Conservation (phyloP, 2,113 vertebrate species). For the Romanogobio albipinnatus region DNA sequence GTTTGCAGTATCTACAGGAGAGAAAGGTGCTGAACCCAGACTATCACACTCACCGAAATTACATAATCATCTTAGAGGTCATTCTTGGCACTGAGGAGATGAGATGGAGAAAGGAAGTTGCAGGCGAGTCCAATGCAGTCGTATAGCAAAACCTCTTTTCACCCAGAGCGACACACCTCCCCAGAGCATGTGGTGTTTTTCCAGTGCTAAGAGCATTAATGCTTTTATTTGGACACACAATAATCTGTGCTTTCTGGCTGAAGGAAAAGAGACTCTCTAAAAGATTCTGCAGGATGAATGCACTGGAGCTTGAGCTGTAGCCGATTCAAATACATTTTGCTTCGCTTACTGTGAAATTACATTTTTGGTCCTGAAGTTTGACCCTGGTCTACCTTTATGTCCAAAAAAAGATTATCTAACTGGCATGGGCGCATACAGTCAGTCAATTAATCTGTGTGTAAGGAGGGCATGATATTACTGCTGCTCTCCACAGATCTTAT, state of each 20-base stretch:
- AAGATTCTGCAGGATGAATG: neutral
- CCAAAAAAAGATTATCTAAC: neutral
- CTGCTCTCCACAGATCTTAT: slow-evolving; percentile 22
- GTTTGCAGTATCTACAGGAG: slow-evolving; percentile 10
- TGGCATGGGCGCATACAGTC: neutral
- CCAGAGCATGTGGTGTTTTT: slow-evolving; percentile 19
- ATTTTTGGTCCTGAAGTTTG: slow-evolving; percentile 15
- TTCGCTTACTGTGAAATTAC: neutral
- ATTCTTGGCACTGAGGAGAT: slow-evolving; percentile 13
- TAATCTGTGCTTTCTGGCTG: neutral
- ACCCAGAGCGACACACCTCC: neutral
- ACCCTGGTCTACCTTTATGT: slow-evolving; percentile 2
- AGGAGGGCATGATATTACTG: slow-evolving; percentile 2
- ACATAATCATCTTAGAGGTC: slow-evolving; percentile 70
- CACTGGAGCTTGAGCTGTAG: slow-evolving; percentile 14
- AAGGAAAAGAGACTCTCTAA: slow-evolving; percentile 7
- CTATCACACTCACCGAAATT: slow-evolving; percentile 55
- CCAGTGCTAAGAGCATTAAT: slow-evolving; percentile 35
- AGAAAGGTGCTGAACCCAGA: slow-evolving; percentile 31
- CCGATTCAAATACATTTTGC: neutral
- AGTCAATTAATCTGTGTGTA: neutral
- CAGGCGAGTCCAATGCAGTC: neutral
- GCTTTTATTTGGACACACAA: slow-evolving; percentile 11
- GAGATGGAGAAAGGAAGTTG: neutral
- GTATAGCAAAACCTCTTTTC: neutral